Conservation (phyloP, 1,140 invertebrate genomes). For the Drosophila nigrodunni region DNA sequence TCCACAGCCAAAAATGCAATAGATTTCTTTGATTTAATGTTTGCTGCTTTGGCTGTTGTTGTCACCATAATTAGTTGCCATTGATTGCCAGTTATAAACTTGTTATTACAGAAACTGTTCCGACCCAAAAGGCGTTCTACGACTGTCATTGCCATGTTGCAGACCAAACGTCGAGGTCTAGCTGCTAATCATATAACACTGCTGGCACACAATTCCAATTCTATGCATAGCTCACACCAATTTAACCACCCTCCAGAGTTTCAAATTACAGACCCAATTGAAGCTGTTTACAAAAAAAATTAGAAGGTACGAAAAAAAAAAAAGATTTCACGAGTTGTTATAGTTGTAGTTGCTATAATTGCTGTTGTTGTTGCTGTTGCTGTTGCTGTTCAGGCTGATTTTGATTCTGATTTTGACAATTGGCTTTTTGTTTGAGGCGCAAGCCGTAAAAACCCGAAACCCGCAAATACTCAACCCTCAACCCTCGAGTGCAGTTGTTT, state of each 20-base stretch:
- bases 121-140: background rate
- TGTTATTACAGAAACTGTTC: slow-evolving; percentile 1
- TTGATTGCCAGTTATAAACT: slow-evolving; percentile 11
- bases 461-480: background rate
- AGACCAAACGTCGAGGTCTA: background rate
- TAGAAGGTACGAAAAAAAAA: background rate
- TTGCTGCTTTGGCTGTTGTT: background rate
- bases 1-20: too few species aligned
- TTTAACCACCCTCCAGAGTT: slow-evolving; percentile 27
- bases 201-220: background rate
- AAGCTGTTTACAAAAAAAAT: slow-evolving; percentile 33
- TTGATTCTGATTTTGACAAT: slow-evolving; percentile 42
- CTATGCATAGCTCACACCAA: background rate
- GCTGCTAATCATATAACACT: slow-evolving; percentile 19
- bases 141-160: background rate
- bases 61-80: background rate
- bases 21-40: background rate
- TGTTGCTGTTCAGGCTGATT: slow-evolving; percentile 18
- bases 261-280: slow-evolving; percentile 49
- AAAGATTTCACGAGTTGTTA: slow-evolving; percentile 11
- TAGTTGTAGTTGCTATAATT: background rate
- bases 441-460: slow-evolving; percentile 8
- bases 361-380: background rate
- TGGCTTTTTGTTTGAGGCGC: slow-evolving; percentile 20
- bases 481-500: slow-evolving; percentile 38